phyloP scores from a whole-genome alignment of 2,113 vertebrate genomes.

The Megaceryle torquata region DNA sequence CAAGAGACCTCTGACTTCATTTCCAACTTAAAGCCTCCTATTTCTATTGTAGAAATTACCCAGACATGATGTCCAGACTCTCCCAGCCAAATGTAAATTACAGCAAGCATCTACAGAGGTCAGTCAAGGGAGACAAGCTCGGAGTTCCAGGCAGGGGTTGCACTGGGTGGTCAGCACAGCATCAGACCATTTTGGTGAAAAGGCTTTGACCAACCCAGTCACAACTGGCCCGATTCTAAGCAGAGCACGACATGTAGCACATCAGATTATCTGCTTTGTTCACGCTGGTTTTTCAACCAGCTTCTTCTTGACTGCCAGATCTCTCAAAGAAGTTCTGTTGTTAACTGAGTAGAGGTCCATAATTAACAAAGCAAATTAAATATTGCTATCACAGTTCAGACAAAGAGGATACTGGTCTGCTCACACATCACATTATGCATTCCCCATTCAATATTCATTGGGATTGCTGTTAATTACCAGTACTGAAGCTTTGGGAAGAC shows the following conservation, averaged over 20 bases:
- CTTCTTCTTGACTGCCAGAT: background rate
- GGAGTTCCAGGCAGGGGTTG: background rate
- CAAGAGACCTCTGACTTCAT: background rate
- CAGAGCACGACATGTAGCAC: rapidly evolving
- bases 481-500: background rate
- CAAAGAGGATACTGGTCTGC: background rate
- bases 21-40: background rate
- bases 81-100: background rate
- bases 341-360: rapidly evolving
- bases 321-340: background rate
- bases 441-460: background rate
- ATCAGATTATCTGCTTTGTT: background rate
- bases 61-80: background rate
- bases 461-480: background rate
- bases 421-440: rapidly evolving
- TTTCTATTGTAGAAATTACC: background rate
- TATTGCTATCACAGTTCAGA: background rate
- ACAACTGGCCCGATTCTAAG: background rate
- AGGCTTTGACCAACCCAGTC: background rate
- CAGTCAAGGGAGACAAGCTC: background rate
- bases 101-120: background rate
- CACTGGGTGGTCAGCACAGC: no score
- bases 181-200: background rate
- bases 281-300: background rate
- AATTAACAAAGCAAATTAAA: background rate